phyloP scores from a whole-genome alignment of 1,140 invertebrate genomes.

The Helicoverpa zea region DNA sequence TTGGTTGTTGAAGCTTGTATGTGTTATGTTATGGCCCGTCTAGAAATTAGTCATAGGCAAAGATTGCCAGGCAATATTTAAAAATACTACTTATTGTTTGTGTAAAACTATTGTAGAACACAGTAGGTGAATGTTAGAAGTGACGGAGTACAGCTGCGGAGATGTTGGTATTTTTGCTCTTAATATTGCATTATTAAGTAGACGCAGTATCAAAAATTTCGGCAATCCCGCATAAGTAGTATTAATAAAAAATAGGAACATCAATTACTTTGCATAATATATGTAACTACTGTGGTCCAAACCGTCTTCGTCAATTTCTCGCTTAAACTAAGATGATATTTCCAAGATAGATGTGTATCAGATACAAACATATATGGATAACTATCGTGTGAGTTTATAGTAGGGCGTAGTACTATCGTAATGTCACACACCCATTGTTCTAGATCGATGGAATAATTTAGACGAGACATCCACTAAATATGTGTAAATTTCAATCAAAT shows the following conservation, averaged over 20 bases:
- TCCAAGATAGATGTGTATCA: background rate
- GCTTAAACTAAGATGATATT: no score
- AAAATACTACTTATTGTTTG: slow-evolving; percentile 66
- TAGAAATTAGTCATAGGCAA: slow-evolving; percentile 66
- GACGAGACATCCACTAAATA: background rate
- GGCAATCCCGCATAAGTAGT: no score
- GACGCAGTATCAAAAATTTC: background rate
- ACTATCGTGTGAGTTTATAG: background rate
- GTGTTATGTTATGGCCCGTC: slow-evolving; percentile 30
- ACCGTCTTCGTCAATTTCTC: no score
- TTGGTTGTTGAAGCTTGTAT: background rate
- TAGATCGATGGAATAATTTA: background rate
- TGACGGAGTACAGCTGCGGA: slow-evolving; percentile 16
- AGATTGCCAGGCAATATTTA: slow-evolving; percentile 65
- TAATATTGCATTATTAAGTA: background rate
- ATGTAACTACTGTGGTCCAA: no score
- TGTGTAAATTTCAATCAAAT: background rate
- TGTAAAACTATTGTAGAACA: slow-evolving; percentile 53
- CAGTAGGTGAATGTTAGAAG: slow-evolving; percentile 45
- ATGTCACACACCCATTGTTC: background rate
- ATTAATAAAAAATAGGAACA: no score
- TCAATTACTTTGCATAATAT: no score
- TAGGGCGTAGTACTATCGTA: background rate
- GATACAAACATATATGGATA: background rate
- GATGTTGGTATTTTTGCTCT: slow-evolving; percentile 23